Base-by-base conservation (phyloP, 2,113 vertebrate genomes). In the Charina bottae region DNA sequence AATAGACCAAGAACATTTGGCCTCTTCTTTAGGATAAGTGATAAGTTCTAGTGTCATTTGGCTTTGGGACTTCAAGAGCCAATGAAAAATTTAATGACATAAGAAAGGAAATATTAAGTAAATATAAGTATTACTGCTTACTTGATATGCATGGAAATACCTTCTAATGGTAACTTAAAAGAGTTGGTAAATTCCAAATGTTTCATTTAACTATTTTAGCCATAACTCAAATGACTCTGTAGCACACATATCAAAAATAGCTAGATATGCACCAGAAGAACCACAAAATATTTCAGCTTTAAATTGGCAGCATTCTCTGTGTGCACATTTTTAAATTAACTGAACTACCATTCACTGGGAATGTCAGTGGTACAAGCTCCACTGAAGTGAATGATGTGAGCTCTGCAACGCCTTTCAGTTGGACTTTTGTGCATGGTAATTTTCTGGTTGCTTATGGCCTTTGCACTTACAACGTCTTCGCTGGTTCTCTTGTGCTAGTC, bases 61-160 rank as follows among this genome's bases (percentile, higher is more conserved):
- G 54, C 59, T 85, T 49, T 6, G 49, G 58, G 53, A 90, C 15
- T 90, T 6, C 11, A 89, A 54, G 12, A 78, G 0, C 89, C 85
- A n/a, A 12, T 49, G 21, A 26, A 53, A 59, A 85, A 93, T 15
- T 28, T 62, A 23, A 23, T 55, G 46, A 54, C 62, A 59, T 91
- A 37, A 56, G 62, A 92, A 15, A 24, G n/a, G 28, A 55, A 88
- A 37, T 15, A 9, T 87, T 23, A 0, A 0, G 17, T 12, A 15
- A 1, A 0, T 53, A 88, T 13, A 9, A 28, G 6, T n/a, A 37
- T 59, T 0, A 0, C 78, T 17, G 85, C 42, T 0, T 10, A 92
- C 84, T 46, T 23, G 10, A 91, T 87, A 58, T 87, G 78, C 83
- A 90, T 58, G 15, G 55, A 90, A 59, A 87, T 87, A 85, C 64